Evolutionary conservation across 1,140 invertebrate genomes (phyloP).

Genomic region (Bradysia coprophila): DNA sequence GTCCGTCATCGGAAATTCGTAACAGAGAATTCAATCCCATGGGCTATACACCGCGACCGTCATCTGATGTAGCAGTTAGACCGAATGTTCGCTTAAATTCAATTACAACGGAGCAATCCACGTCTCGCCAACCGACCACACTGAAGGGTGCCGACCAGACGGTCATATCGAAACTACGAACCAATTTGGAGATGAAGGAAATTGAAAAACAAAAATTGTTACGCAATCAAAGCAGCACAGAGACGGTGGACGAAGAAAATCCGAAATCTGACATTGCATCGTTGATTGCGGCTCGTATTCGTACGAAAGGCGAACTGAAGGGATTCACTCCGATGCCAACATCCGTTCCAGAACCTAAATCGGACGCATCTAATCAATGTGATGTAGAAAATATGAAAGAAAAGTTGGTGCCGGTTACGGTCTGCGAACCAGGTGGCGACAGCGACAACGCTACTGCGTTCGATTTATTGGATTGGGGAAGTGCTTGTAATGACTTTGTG

Average conservation of each 20-base stretch:
- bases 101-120: too few relatives aligned
- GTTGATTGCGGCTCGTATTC: conserved; percentile 46
- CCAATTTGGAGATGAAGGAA: conserved; percentile 4
- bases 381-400: conserved; percentile 26
- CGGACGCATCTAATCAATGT: conserved; percentile 9
- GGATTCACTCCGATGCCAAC: conserved; percentile 27
- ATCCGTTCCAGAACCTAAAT: not conserved
- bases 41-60: too few relatives aligned
- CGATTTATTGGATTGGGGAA: conserved; percentile 16
- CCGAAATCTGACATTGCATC: conserved; percentile 20
- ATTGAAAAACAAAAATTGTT: conserved; percentile 4
- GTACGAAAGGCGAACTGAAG: conserved; percentile 67
- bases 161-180: conserved; percentile 8
- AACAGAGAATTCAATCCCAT: too few relatives aligned
- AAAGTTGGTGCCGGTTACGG: not conserved
- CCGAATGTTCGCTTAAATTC: too few relatives aligned
- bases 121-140: too few relatives aligned
- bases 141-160: conserved; percentile 5
- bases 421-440: not conserved
- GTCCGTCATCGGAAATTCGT: too few relatives aligned
- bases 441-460: conserved; percentile 6
- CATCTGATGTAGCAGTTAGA: too few relatives aligned
- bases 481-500: conserved; percentile 19
- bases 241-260: conserved; percentile 25
- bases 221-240: conserved; percentile 3